Conservation (phyloP, 2,888 invertebrate genomes). For the Ellobium chinense region DNA sequence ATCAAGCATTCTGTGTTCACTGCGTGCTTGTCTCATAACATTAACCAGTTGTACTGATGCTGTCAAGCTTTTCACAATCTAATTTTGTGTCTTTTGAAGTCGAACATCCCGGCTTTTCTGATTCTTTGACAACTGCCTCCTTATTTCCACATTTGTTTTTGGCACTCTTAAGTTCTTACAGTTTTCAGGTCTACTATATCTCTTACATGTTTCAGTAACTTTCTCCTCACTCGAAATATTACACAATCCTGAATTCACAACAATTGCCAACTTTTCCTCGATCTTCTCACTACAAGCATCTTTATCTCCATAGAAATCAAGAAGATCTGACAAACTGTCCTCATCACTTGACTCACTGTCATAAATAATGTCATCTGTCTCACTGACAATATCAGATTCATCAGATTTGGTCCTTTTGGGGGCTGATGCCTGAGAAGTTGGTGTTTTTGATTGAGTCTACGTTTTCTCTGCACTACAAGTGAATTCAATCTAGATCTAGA, state of each 20-base stretch:
- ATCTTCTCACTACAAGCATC: neutral
- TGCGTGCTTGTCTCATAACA: neutral
- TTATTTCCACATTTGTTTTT: neutral
- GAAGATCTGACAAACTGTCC: neutral
- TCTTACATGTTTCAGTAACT: neutral
- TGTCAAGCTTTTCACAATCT: neutral
- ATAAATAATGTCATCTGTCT: neutral
- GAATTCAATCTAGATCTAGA: neutral
- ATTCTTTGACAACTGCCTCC: neutral
- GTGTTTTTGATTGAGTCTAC: neutral
- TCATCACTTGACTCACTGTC: neutral
- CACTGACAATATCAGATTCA: neutral
- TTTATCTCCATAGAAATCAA: neutral
- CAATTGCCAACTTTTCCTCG: neutral
- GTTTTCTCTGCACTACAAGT: neutral
- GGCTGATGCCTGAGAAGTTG: neutral
- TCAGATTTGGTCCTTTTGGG: neutral
- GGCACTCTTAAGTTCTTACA: neutral
- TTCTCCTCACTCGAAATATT: neutral
- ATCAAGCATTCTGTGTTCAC: neutral
- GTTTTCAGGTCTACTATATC: neutral
- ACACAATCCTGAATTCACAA: neutral
- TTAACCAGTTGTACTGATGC: neutral
- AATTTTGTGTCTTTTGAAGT: neutral
- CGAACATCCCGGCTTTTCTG: neutral